Conservation (phyloP, 2,888 invertebrate species). For the Carabus problematicus region DNA sequence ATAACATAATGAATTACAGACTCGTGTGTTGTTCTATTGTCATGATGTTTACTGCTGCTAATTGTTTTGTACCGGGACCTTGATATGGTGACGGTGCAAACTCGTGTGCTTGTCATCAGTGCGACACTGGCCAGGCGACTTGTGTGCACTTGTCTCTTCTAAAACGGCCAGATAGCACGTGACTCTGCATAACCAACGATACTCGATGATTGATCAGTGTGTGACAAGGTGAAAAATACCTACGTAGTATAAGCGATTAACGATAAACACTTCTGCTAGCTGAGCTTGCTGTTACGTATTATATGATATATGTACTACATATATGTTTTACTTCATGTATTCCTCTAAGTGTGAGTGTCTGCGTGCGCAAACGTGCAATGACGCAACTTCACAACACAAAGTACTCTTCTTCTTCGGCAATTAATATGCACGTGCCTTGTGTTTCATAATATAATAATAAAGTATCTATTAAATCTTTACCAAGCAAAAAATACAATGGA, state of each 20-base stretch:
- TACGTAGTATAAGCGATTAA: not conserved
- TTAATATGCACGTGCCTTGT: too few relatives aligned
- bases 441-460: too few relatives aligned
- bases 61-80: constrained; percentile 4
- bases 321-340: too few relatives aligned
- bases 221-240: not conserved
- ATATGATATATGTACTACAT: not conserved
- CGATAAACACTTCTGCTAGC: not conserved
- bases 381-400: too few relatives aligned
- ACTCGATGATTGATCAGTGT: constrained; percentile 4
- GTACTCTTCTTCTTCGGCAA: too few relatives aligned
- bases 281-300: not conserved
- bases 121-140: not conserved
- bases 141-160: too few relatives aligned
- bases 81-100: constrained; percentile 10
- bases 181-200: not conserved
- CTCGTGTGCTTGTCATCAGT: constrained; percentile 4
- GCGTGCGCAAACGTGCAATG: too few relatives aligned
- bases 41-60: not conserved
- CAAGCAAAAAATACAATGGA: too few relatives aligned
- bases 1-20: constrained; percentile 1
- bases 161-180: not conserved
- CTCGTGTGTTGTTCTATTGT: not conserved
- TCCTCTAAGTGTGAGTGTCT: too few relatives aligned
- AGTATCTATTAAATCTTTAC: too few relatives aligned